Conservation (phyloP, 2,888 invertebrate species). For the Ophioninae sp. region DNA sequence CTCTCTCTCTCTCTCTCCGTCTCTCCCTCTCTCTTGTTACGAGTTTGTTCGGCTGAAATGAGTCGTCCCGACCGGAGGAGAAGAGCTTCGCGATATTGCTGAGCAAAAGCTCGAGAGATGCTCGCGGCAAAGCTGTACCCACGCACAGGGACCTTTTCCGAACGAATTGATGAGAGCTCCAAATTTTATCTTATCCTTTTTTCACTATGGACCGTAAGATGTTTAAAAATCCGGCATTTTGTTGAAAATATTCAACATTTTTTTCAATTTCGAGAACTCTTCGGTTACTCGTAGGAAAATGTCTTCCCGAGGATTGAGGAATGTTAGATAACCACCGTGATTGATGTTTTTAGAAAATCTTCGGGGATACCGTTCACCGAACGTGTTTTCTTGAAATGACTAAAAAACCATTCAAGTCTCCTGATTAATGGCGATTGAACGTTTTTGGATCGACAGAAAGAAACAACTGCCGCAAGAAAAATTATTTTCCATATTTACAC, state of each 20-base stretch:
- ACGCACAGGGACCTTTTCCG: too few species aligned
- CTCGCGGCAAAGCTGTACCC: conserved; percentile 15
- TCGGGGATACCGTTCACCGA: too few species aligned
- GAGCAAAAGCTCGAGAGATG: conserved; percentile 34
- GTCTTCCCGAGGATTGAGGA: too few species aligned
- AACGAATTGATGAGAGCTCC: too few species aligned
- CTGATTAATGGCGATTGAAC: neutral
- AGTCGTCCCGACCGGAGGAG: conserved; percentile 53
- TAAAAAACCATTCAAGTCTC: neutral
- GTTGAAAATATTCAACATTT: too few species aligned
- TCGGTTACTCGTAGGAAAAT: too few species aligned
- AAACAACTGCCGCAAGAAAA: neutral
- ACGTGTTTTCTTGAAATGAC: neutral
- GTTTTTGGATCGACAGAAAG: neutral
- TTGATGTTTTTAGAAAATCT: too few species aligned
- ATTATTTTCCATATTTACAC: neutral
- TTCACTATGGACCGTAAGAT: too few species aligned
- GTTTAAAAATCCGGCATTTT: too few species aligned
- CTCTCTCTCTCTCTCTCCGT: conserved; percentile 14
- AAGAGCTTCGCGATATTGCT: conserved; percentile 32
- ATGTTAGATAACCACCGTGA: too few species aligned
- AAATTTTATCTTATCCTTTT: too few species aligned
- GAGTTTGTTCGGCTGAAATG: conserved; percentile 42
- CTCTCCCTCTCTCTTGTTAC: conserved; percentile 45
- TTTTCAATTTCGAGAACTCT: too few species aligned